A percentile compares a stretch with the other conserved stretches of the same genome.
phyloP scores from a whole-genome alignment of 2,797 vertebrate genomes.

The Dromococcyx pavoninus region DNA sequence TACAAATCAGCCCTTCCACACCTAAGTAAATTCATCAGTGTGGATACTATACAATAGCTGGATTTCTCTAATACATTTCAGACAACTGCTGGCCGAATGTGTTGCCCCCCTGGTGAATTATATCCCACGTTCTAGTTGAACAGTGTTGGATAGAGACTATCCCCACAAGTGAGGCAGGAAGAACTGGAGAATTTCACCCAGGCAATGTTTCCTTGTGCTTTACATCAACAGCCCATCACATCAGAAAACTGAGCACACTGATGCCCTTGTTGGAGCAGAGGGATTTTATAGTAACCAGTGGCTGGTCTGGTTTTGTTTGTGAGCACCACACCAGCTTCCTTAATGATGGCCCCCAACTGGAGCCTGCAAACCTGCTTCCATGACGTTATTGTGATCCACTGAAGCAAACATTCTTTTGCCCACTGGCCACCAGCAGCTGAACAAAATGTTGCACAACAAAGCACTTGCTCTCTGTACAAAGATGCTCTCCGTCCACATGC shows the following conservation, averaged over 20 bases:
- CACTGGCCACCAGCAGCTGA: not conserved
- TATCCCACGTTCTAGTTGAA: not conserved
- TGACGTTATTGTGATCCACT: not conserved
- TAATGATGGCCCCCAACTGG: not conserved
- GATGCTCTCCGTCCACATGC: not conserved
- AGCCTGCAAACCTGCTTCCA: not conserved
- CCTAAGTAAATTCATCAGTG: not conserved
- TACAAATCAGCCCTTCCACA: not conserved
- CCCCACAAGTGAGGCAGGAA: accelerated
- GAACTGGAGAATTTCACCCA: not conserved
- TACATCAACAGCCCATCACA: not conserved
- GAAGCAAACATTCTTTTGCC: not conserved
- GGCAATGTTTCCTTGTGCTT: not conserved
- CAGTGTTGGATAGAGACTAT: not conserved
- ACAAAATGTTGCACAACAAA: not conserved
- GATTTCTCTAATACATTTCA: not conserved
- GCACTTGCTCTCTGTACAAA: not conserved
- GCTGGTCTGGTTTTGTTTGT: not conserved
- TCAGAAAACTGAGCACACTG: not conserved
- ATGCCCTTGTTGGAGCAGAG: not conserved
- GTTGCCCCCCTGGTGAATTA: not conserved
- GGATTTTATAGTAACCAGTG: not conserved
- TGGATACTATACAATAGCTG: accelerated
- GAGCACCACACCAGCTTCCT: not conserved
- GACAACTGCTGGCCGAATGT: not conserved